Evolutionary conservation across 2,797 vertebrate genomes (phyloP).

Genomic region (Sebastiscus albofasciatus): DNA sequence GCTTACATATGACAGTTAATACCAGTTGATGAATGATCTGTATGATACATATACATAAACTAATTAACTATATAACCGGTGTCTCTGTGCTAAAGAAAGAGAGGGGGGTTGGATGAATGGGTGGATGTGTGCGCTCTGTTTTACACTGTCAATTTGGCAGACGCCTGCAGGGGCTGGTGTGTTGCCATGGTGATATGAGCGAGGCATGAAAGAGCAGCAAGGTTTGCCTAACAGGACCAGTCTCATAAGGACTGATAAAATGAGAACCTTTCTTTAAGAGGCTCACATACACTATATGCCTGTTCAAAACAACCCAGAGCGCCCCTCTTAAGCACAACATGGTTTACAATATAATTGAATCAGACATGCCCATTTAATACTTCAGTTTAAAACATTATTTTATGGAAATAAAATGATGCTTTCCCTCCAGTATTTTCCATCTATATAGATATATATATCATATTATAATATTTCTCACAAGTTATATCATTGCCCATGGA

Average conservation of each 20-base stretch:
- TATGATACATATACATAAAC: constrained; percentile 46
- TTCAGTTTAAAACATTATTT: constrained; percentile 16
- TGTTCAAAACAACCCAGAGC: constrained; percentile 43
- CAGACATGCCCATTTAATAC: background rate
- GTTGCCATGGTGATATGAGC: constrained; percentile 88
- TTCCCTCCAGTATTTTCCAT: background rate
- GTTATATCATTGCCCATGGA: background rate
- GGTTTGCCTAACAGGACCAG: constrained; percentile 85
- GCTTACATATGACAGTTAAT: constrained; percentile 9
- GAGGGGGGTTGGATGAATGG: constrained; percentile 77
- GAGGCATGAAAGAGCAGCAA: constrained; percentile 85
- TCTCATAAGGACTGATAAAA: constrained; percentile 82
- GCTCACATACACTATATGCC: constrained; percentile 49
- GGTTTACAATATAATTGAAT: background rate
- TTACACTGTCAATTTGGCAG: constrained; percentile 87
- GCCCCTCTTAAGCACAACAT: constrained; percentile 16
- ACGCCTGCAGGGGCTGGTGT: constrained; percentile 86
- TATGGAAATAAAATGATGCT: background rate
- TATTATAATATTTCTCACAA: background rate
- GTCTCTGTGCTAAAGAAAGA: constrained; percentile 65
- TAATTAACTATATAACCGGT: constrained; percentile 69
- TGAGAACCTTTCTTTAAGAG: constrained; percentile 74
- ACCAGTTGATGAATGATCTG: constrained; percentile 46
- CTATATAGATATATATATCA: background rate
- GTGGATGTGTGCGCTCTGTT: constrained; percentile 81